A percentile compares a stretch with the other conserved stretches of the same genome.
Evolutionary conservation across 1,140 invertebrate genomes (phyloP).

Genomic region (Mycetomoellerius zeteki): DNA sequence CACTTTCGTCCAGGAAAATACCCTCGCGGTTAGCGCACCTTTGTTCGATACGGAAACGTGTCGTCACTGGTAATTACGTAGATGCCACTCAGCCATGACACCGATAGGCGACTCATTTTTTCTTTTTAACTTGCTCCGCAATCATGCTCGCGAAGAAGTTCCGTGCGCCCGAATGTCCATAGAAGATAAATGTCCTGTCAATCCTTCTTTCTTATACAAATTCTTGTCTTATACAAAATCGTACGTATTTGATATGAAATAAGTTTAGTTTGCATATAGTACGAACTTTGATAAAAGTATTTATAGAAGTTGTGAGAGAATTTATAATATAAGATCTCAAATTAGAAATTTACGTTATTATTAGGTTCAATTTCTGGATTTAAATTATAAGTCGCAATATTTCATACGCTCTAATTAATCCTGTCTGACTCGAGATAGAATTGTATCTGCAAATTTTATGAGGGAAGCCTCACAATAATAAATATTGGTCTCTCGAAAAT

Average conservation of each 20-base stretch:
- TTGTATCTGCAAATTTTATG: not conserved
- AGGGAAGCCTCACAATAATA: not conserved
- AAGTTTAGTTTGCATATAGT: not conserved
- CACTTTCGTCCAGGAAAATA: constrained; percentile 13
- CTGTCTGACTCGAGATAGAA: not conserved
- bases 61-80: constrained; percentile 71
- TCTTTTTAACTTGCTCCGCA: constrained; percentile 29
- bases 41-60: constrained; percentile 69
- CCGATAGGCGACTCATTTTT: constrained; percentile 64
- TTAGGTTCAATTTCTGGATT: not conserved
- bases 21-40: constrained; percentile 35
- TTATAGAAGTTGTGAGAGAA: not conserved
- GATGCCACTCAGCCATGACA: constrained; percentile 69
- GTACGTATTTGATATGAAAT: not conserved
- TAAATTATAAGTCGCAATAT: not conserved
- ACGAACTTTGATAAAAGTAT: not conserved
- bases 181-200: constrained; percentile 47
- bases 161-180: not conserved
- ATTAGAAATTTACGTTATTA: not conserved
- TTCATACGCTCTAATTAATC: not conserved
- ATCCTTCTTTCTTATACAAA: too few species aligned
- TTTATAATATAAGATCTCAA: not conserved
- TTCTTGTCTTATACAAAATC: not conserved
- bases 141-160: constrained; percentile 47
- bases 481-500: constrained; percentile 40